These are phyloP conservation scores for Bathynomus jamesi DNA, from an alignment of 1,140 invertebrate genomes.

Conservation along the genomic window DNA sequence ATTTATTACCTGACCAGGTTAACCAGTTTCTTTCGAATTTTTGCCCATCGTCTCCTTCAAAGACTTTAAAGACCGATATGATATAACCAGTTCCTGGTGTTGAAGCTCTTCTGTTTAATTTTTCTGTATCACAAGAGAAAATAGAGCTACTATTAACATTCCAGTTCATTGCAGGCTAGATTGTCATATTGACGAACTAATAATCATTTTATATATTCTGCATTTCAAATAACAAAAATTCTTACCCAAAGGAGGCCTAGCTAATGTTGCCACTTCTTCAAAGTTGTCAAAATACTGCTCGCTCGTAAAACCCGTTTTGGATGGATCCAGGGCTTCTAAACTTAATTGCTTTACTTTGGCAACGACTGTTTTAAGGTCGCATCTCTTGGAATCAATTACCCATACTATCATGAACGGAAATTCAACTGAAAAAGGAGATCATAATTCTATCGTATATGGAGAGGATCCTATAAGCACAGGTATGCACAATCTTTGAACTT, in stretches of 20 bases:
- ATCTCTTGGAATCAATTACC: constrained; percentile 73
- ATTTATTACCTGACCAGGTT: constrained; percentile 68
- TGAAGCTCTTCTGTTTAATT: constrained; percentile 4
- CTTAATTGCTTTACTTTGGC: constrained; percentile 69
- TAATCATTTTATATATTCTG: too few relatives aligned
- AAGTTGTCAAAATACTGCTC: constrained; percentile 32
- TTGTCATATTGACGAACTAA: too few relatives aligned
- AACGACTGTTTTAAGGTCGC: constrained; percentile 73
- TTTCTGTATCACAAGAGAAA: constrained; percentile 52
- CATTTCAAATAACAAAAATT: too few relatives aligned
- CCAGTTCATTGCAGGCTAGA: too few relatives aligned
- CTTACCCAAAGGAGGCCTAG: constrained; percentile 61
- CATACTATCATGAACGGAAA: constrained; percentile 87
- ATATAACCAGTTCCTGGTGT: constrained; percentile 67
- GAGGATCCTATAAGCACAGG: too few relatives aligned
- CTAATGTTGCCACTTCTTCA: constrained; percentile 68
- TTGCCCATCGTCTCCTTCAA: constrained; percentile 83
- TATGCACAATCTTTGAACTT: too few relatives aligned
- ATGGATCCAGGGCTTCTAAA: constrained; percentile 71
- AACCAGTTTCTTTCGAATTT: constrained; percentile 87
- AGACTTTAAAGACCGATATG: constrained; percentile 85
- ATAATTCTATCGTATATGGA: too few relatives aligned
- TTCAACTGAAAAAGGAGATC: constrained; percentile 53
- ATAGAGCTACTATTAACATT: constrained; percentile 78
- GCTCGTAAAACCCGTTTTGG: constrained; percentile 58